Percentiles rank a stretch among this genome's conserved stretches.
Conservation (phyloP, 2,113 vertebrate genomes). For the Panthera tigris region DNA sequence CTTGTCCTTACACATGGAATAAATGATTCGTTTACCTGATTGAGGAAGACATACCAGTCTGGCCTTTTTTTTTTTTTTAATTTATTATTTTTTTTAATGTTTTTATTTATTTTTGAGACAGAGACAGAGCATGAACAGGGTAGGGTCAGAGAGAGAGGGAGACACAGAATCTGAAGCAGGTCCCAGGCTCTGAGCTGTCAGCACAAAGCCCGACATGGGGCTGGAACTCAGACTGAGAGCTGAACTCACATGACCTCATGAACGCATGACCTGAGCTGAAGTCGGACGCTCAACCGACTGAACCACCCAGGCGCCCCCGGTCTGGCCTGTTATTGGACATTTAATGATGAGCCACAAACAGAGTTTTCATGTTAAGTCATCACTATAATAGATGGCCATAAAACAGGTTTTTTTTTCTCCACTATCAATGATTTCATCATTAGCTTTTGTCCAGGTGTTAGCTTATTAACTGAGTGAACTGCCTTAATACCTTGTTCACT, state of each 20-base stretch:
- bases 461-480: background rate
- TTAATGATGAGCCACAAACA: background rate
- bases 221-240: no score
- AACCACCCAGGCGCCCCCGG: no score
- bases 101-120: no score
- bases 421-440: background rate
- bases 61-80: background rate
- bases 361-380: background rate
- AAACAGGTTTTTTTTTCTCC: background rate
- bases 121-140: no score
- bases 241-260: no score
- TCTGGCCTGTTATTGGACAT: background rate
- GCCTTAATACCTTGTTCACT: background rate
- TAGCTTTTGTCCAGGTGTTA: background rate
- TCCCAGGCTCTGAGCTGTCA: no score
- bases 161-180: no score
- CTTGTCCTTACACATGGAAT: background rate
- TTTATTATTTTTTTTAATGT: no score
- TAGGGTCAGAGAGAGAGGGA: no score
- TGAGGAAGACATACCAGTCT: background rate
- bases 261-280: no score
- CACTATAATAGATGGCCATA: background rate
- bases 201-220: no score
- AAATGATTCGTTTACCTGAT: background rate
- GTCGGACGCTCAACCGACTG: no score